Conservation (phyloP, 2,797 vertebrate species). For the Lepilemur septentrionalis region DNA sequence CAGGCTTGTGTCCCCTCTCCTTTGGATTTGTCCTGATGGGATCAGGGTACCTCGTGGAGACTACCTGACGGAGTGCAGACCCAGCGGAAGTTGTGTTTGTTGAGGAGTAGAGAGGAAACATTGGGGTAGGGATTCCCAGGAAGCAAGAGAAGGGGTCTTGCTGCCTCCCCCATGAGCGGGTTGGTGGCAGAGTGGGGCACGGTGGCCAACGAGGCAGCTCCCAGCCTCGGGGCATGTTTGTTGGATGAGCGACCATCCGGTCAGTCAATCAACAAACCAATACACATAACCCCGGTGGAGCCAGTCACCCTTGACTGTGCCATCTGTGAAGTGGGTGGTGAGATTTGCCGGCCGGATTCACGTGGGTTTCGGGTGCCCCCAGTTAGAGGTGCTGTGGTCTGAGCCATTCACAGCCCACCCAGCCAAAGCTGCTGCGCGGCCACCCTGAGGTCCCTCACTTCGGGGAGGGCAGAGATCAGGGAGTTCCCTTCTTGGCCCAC, state of each 20-base stretch:
- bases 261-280: fast-evolving
- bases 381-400: neutral
- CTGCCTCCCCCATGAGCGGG: neutral
- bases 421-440: fast-evolving
- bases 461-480: neutral
- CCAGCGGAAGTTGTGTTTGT: neutral
- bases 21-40: neutral
- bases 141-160: neutral
- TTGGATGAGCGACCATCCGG: neutral
- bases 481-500: neutral
- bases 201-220: fast-evolving
- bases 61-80: neutral
- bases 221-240: neutral
- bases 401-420: neutral
- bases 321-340: neutral
- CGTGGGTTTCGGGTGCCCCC: fast-evolving
- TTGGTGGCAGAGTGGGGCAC: neutral
- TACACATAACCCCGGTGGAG: neutral
- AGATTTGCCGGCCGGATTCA: neutral
- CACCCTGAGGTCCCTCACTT: neutral
- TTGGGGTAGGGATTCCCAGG: neutral
- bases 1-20: neutral
- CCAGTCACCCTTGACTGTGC: neutral
- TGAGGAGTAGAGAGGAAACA: neutral
- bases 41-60: neutral